A percentile compares a stretch with the other conserved stretches of the same genome.
Conservation (phyloP, 2,113 vertebrate species). For the Rhegmatorhina hoffmannsi region DNA sequence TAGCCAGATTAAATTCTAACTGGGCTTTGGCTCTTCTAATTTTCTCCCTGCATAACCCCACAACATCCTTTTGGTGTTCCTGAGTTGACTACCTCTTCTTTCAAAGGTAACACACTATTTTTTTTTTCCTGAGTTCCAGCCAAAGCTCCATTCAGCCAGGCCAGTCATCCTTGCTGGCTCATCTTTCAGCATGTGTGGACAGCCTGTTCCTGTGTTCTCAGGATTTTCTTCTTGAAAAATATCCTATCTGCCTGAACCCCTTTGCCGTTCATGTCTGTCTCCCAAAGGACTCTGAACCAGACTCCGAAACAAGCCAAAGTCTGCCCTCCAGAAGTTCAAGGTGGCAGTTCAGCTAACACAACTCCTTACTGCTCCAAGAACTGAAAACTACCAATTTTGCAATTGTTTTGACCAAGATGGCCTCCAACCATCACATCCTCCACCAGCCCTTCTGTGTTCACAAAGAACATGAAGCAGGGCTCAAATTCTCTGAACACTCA, state of each 20-base stretch:
- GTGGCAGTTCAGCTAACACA: background rate
- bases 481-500: background rate
- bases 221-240: background rate
- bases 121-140: background rate
- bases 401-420: rapidly evolving
- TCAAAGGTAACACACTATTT: background rate
- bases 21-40: background rate
- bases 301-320: background rate
- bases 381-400: background rate
- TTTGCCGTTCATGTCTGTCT: background rate
- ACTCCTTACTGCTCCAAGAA: background rate
- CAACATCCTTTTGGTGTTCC: background rate
- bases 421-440: background rate
- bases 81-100: background rate
- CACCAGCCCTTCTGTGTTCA: background rate
- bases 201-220: background rate
- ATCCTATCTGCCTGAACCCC: background rate
- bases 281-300: background rate
- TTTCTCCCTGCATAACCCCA: background rate
- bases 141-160: background rate
- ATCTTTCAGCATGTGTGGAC: background rate
- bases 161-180: background rate
- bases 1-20: background rate
- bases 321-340: background rate
- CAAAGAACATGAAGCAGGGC: background rate